Conservation (phyloP, 2,113 vertebrate genomes). For the Lipophrys pholis region DNA sequence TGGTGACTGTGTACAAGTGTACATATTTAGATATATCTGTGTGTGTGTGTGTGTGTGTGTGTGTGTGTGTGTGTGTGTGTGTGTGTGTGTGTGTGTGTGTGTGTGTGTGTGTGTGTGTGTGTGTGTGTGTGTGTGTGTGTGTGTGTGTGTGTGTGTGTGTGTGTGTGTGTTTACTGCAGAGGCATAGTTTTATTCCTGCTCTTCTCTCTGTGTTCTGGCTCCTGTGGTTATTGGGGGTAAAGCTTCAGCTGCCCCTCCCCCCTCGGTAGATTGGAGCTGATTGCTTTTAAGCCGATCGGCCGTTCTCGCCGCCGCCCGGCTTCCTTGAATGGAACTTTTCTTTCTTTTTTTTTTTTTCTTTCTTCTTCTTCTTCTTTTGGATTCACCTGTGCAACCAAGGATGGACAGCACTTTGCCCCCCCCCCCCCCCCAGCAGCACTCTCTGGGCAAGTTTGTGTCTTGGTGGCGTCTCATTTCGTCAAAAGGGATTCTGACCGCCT, state of each 20-base stretch:
- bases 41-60: too few relatives aligned
- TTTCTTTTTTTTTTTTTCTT: not conserved
- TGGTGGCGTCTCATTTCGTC: constrained; percentile 77
- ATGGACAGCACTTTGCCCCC: constrained; percentile 58
- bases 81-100: too few relatives aligned
- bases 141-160: too few relatives aligned
- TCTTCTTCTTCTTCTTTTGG: constrained; percentile 1
- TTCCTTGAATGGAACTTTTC: too few relatives aligned
- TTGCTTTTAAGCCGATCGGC: constrained; percentile 82
- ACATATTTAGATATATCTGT: constrained; percentile 35
- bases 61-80: too few relatives aligned
- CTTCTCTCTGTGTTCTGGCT: constrained; percentile 49
- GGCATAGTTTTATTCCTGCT: constrained; percentile 17
- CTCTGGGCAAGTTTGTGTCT: constrained; percentile 74
- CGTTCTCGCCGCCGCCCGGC: too few relatives aligned
- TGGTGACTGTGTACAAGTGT: constrained; percentile 53
- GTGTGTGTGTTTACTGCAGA: not conserved
- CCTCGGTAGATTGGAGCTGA: constrained; percentile 80
- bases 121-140: too few relatives aligned
- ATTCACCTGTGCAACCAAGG: constrained; percentile 57
- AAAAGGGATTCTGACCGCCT: constrained; percentile 80
- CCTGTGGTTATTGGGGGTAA: constrained; percentile 70
- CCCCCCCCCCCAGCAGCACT: constrained; percentile 69
- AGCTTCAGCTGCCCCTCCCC: constrained; percentile 80
- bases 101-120: too few relatives aligned